A percentile compares a stretch with the other conserved stretches of the same genome.
Conservation (phyloP, 2,113 vertebrate genomes). For the Oncorhynchus tshawytscha region DNA sequence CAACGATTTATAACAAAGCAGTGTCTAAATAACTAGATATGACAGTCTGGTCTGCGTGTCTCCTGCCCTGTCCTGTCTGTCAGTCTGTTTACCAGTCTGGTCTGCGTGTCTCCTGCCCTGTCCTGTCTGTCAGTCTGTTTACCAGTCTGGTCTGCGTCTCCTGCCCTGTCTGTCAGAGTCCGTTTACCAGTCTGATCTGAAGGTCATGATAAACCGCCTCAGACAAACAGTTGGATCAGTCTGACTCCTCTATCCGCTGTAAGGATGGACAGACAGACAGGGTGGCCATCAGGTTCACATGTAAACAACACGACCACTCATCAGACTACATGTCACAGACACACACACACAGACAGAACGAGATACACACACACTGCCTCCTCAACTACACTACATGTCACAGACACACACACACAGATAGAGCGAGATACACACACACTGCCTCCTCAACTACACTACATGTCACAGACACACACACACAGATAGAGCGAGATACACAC, state of each 20-base stretch:
- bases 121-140: constrained; percentile 69
- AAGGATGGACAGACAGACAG: constrained; percentile 63
- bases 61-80: constrained; percentile 78
- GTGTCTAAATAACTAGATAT: neutral
- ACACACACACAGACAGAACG: too few species aligned
- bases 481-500: too few species aligned
- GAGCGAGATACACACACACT: too few species aligned
- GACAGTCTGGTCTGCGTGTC: neutral
- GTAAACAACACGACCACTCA: constrained; percentile 77
- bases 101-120: constrained; percentile 56
- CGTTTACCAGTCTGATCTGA: constrained; percentile 11
- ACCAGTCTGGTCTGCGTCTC: constrained; percentile 23
- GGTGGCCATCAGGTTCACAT: constrained; percentile 90
- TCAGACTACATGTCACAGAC: constrained; percentile 36
- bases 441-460: constrained; percentile 55
- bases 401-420: too few species aligned
- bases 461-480: constrained; percentile 68
- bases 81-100: neutral
- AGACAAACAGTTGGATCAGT: constrained; percentile 80
- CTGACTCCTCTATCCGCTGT: constrained; percentile 87
- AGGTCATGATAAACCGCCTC: constrained; percentile 83
- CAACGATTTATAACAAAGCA: neutral
- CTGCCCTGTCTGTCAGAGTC: constrained; percentile 72
- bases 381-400: constrained; percentile 74
- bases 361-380: too few species aligned